A percentile compares a stretch with the other conserved stretches of the same genome.
Evolutionary conservation across 2,888 invertebrate species (phyloP).

Genomic region (Ectemnius continuus): DNA sequence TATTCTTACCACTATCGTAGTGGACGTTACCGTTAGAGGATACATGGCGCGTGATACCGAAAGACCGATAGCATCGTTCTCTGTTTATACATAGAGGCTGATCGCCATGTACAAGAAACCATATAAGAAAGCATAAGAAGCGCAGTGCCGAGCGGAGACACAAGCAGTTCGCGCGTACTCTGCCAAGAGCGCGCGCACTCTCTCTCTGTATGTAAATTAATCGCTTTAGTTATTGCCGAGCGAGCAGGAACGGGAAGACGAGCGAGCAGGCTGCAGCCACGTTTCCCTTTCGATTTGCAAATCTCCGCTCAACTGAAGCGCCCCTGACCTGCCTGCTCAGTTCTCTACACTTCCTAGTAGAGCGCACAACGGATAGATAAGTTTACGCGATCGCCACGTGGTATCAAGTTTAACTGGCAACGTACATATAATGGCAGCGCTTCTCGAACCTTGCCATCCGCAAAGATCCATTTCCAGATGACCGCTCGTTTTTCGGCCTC

Average conservation of each 20-base stretch:
- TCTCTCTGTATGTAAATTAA: conserved; percentile 22
- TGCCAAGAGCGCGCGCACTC: conserved; percentile 1
- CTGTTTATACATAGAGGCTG: conserved; percentile 7
- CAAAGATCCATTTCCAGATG: background rate
- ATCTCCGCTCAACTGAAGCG: background rate
- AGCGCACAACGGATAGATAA: no score
- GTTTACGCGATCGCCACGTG: no score
- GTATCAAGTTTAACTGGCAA: no score
- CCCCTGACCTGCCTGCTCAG: background rate
- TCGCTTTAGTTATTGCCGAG: conserved; percentile 1
- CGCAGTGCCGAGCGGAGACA: background rate
- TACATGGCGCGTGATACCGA: conserved; percentile 14
- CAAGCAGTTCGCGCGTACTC: conserved; percentile 11
- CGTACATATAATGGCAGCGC: no score
- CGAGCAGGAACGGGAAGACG: background rate
- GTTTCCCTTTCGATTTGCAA: conserved; percentile 13
- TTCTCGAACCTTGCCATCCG: background rate
- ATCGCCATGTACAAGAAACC: conserved; percentile 7
- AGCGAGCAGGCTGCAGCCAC: background rate
- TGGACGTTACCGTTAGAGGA: conserved; percentile 31
- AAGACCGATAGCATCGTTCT: conserved; percentile 27
- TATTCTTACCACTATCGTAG: conserved; percentile 27
- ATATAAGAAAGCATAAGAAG: background rate
- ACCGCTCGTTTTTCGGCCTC: background rate
- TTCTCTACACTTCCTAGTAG: no score